Evolutionary conservation across 1,140 invertebrate genomes (phyloP).

Genomic region (Conus ventricosus): DNA sequence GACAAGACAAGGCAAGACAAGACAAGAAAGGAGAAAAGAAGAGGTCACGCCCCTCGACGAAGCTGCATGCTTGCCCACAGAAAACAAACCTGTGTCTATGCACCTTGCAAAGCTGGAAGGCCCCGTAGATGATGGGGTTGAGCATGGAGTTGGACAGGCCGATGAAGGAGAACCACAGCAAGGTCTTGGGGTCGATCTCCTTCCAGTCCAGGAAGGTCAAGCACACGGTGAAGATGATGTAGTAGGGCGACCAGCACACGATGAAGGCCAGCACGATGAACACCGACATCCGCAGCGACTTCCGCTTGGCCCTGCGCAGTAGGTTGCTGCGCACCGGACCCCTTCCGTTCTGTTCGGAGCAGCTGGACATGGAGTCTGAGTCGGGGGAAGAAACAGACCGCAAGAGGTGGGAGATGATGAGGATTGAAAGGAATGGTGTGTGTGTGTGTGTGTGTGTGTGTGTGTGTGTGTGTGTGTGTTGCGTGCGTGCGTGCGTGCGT

Average conservation of each 20-base stretch:
- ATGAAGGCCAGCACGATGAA: conserved; percentile 82
- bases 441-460: no score
- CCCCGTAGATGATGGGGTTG: conserved; percentile 91
- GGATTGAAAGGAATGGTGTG: background rate
- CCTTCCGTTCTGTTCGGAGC: conserved; percentile 48
- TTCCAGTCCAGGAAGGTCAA: conserved; percentile 82
- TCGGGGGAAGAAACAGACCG: background rate
- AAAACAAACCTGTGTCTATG: conserved; percentile 68
- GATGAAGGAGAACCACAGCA: conserved; percentile 72
- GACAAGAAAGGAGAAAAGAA: no score
- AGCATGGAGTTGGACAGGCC: conserved; percentile 91
- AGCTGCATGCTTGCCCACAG: no score
- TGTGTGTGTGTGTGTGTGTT: no score
- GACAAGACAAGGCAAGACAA: no score
- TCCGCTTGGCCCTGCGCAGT: conserved; percentile 86
- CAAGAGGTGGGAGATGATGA: no score
- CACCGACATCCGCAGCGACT: conserved; percentile 87
- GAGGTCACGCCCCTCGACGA: no score
- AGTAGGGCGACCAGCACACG: conserved; percentile 80
- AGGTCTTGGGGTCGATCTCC: conserved; percentile 76
- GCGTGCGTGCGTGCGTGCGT: no score
- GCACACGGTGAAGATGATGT: conserved; percentile 83
- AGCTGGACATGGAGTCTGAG: conserved; percentile 19
- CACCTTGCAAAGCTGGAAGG: conserved; percentile 81
- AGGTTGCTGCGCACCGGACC: conserved; percentile 70